phyloP scores from a whole-genome alignment of 2,113 vertebrate species.

The Gallinago jamesoni region DNA sequence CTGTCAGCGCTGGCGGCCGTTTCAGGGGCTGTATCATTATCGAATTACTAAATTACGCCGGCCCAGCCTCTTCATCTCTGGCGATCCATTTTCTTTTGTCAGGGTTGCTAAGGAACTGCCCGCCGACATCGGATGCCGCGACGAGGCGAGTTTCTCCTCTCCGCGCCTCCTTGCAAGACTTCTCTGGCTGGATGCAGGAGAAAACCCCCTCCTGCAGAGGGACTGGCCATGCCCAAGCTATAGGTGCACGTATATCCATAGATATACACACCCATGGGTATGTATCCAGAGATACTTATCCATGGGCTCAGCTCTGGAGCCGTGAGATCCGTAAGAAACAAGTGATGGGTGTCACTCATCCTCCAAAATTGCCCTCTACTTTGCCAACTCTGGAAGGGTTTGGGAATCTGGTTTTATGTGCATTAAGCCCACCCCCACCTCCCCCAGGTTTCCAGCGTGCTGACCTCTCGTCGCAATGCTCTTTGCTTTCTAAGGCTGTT shows the following conservation, averaged over 20 bases:
- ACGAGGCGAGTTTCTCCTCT: neutral
- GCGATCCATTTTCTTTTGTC: neutral
- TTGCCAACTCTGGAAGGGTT: fast-evolving
- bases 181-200: neutral
- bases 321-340: fast-evolving
- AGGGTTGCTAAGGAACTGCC: conserved; percentile 49
- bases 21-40: neutral
- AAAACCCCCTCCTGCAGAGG: neutral
- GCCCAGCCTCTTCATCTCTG: neutral
- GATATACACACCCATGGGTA: fast-evolving
- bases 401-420: fast-evolving
- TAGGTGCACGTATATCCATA: fast-evolving
- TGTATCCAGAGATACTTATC: no score
- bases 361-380: neutral
- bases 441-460: neutral
- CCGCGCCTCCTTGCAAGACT: neutral
- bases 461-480: fast-evolving
- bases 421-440: neutral
- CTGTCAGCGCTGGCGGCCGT: neutral
- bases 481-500: neutral
- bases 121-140: fast-evolving
- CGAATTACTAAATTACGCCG: neutral
- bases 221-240: fast-evolving
- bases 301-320: neutral
- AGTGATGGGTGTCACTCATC: neutral